phyloP scores from a whole-genome alignment of 2,113 vertebrate genomes.

The Cygnus atratus region DNA sequence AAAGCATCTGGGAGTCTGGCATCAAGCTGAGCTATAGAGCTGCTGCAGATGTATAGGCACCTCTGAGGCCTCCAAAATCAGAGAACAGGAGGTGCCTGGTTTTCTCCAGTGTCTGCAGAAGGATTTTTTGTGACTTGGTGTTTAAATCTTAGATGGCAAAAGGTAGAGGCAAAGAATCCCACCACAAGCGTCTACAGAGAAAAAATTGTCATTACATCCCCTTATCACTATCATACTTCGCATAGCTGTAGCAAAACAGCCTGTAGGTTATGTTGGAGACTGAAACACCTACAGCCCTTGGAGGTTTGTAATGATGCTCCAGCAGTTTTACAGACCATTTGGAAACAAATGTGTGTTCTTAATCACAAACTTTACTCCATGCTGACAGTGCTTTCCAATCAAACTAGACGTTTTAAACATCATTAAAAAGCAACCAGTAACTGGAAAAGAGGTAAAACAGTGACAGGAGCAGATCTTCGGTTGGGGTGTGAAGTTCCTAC shows the following conservation, averaged over 20 bases:
- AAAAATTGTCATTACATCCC: neutral
- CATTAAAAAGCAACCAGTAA: neutral
- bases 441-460: neutral
- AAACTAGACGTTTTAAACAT: neutral
- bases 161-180: neutral
- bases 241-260: neutral
- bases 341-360: neutral
- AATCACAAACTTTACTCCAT: neutral
- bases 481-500: neutral
- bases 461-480: neutral
- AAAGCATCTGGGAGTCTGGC: neutral
- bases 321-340: neutral
- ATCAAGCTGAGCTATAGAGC: neutral
- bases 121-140: neutral
- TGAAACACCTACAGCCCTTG: neutral
- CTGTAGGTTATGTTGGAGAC: neutral
- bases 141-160: neutral
- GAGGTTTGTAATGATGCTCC: neutral
- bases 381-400: neutral
- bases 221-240: neutral
- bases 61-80: neutral
- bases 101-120: neutral
- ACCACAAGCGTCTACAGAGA: neutral
- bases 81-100: neutral
- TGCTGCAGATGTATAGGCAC: neutral